phyloP scores from a whole-genome alignment of 2,797 vertebrate genomes.

The Hydrolagus colliei region DNA sequence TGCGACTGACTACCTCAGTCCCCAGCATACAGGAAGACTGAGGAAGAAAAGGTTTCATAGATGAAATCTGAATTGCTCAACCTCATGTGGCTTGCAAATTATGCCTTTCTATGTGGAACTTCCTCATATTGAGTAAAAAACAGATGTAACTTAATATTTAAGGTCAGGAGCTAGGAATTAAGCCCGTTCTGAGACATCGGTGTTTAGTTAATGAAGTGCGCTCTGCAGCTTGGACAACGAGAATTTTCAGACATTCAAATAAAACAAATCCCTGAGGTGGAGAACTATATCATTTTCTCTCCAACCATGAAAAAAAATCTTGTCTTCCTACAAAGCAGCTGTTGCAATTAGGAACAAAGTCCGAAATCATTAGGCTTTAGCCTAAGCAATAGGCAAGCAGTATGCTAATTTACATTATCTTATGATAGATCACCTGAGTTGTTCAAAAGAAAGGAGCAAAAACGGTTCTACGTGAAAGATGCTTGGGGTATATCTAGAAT shows the following conservation, averaged over 20 bases:
- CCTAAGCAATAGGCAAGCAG: no score
- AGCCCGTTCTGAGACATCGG: neutral
- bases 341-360: conserved; percentile 40
- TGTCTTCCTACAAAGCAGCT: neutral
- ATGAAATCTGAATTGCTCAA: neutral
- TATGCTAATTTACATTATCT: neutral
- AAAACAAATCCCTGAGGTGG: neutral
- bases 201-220: neutral
- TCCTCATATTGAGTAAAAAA: neutral
- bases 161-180: neutral
- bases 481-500: no score
- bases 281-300: neutral
- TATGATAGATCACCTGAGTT: neutral
- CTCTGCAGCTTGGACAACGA: neutral
- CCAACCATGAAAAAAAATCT: neutral
- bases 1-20: neutral
- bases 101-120: neutral
- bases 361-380: neutral
- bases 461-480: neutral
- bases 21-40: neutral
- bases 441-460: neutral
- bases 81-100: neutral
- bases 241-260: neutral
- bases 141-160: neutral
- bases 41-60: neutral